Conservation (phyloP, 2,113 vertebrate genomes). For the Plotosus lineatus region DNA sequence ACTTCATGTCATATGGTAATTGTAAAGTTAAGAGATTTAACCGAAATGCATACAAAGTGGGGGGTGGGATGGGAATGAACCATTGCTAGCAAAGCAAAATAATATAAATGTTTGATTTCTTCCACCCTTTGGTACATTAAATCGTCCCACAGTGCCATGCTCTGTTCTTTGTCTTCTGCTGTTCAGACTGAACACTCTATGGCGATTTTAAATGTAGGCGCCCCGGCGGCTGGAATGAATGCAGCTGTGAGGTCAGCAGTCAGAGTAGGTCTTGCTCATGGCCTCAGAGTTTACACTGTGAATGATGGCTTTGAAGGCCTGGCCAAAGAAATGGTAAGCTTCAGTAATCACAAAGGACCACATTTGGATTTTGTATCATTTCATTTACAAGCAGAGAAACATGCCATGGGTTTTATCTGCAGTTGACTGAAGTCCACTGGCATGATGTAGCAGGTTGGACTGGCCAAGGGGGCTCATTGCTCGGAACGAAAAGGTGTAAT, state of each 20-base stretch:
- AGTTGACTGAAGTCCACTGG: conserved; percentile 88
- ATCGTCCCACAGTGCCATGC: too few relatives aligned
- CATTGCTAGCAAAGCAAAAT: too few relatives aligned
- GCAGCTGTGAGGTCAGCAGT: conserved; percentile 84
- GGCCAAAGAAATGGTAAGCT: conserved; percentile 80
- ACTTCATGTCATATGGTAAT: too few relatives aligned
- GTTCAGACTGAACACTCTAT: conserved; percentile 79
- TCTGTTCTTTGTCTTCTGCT: neutral
- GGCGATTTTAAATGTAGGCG: conserved; percentile 88
- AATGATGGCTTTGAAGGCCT: conserved; percentile 92
- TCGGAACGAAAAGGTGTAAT: conserved; percentile 90
- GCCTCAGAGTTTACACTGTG: conserved; percentile 84
- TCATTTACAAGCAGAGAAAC: neutral
- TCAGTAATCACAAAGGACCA: neutral
- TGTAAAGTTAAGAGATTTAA: too few relatives aligned
- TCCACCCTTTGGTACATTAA: too few relatives aligned
- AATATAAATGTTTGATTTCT: too few relatives aligned
- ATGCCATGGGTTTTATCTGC: conserved; percentile 6
- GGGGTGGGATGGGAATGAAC: too few relatives aligned
- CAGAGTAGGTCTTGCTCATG: conserved; percentile 85
- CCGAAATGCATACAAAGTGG: too few relatives aligned
- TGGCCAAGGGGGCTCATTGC: conserved; percentile 89
- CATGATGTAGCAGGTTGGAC: conserved; percentile 90
- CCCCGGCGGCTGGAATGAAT: conserved; percentile 93
- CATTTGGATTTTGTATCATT: neutral